Conservation (phyloP, 2,888 invertebrate genomes). For the Pandemis corylana region DNA sequence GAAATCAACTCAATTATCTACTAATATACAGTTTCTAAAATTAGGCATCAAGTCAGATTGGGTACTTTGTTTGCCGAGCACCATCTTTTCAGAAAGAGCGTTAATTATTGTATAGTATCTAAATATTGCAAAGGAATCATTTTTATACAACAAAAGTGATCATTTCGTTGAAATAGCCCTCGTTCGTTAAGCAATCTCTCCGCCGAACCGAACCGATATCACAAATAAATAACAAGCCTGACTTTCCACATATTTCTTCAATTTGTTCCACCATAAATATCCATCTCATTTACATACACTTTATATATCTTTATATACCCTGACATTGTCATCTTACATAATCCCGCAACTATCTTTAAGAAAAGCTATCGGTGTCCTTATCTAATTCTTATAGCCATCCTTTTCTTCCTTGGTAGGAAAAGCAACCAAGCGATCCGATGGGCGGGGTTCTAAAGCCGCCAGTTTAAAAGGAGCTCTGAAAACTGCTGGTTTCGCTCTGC, state of each 20-base stretch:
- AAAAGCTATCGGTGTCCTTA: slow-evolving; percentile 66
- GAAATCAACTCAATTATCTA: too few relatives aligned
- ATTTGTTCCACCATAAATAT: slow-evolving; percentile 77
- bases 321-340: slow-evolving; percentile 74
- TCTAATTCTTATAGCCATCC: slow-evolving; percentile 71
- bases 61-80: too few relatives aligned
- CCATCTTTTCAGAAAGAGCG: too few relatives aligned
- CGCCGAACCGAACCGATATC: slow-evolving; percentile 23
- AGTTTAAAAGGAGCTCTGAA: slow-evolving; percentile 62
- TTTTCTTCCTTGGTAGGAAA: slow-evolving; percentile 67
- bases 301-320: slow-evolving; percentile 72
- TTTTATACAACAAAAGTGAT: background rate
- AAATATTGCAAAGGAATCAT: background rate
- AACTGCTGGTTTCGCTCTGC: slow-evolving; percentile 61
- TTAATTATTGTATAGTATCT: too few relatives aligned
- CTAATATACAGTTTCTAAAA: too few relatives aligned
- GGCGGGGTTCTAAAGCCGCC: slow-evolving; percentile 71
- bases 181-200: slow-evolving; percentile 18
- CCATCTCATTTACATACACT: slow-evolving; percentile 79
- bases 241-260: slow-evolving; percentile 74
- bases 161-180: background rate
- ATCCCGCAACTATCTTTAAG: slow-evolving; percentile 81
- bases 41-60: too few relatives aligned
- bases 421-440: slow-evolving; percentile 74
- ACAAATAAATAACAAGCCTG: slow-evolving; percentile 46